Evolutionary conservation across 2,113 vertebrate genomes (phyloP), one percentile per base, ranked within the genome.

Genomic region (Stictonetta naevosa): DNA sequence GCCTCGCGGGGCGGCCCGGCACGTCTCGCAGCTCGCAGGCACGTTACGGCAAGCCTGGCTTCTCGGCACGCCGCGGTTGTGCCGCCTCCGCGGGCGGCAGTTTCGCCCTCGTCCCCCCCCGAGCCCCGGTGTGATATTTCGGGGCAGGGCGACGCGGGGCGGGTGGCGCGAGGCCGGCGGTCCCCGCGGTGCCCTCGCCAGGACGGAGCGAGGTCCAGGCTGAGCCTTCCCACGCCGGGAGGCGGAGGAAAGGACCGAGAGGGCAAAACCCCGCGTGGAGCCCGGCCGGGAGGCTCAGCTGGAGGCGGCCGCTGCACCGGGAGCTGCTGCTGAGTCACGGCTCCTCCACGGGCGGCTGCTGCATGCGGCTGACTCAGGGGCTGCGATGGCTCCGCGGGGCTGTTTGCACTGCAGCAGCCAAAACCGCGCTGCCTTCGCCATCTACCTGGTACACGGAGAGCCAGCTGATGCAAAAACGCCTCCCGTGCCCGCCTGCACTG

Each of bases 261-360:
- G n/a, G 69, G 77, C 59, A 48, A 48, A 83, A 60, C 44, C 21
- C 48, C 16, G 73, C 62, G 42, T 2, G 33, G 71, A 88, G 48
- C 62, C 66, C 6, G 48, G 31, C 10, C 3, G 6, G 5, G 93
- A 18, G 22, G 82, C 53, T 60, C 3, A 2, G 16, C 0, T 11
- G 93, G 95, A 68, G 93, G 78, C 6, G 60, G 5, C 68, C 55
- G 55, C 91, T 86, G 7, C 33, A 0, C 21, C 76, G 7, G 14
- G 83, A 76, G 91, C 42, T 25, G 4, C 71, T 78, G 93, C 95
- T 96, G 96, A 94, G 82, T 97, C 96, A 96, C 67, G 5, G 77
- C 79, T 34, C 17, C 50, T 52, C 22, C 48, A 23, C 48, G 48
- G 50, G 50, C 50, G 23, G 55, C n/a, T 13, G 38, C 52, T 40